phyloP scores from a whole-genome alignment of 2,113 vertebrate species.

The Mirounga angustirostris region DNA sequence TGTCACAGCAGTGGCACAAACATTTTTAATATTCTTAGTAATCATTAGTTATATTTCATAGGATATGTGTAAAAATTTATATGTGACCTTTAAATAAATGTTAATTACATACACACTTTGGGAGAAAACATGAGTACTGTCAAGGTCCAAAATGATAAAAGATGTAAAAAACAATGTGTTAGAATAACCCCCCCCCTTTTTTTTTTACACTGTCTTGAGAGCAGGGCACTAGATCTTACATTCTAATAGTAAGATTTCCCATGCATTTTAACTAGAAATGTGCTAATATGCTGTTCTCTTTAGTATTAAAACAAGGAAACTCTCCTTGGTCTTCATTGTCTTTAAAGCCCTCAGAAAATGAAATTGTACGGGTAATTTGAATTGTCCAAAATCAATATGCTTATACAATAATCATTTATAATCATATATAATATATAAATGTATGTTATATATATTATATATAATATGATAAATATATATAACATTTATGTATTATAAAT shows the following conservation, averaged over 20 bases:
- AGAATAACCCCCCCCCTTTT: background rate
- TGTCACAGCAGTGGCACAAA: background rate
- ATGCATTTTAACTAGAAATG: background rate
- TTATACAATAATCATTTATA: background rate
- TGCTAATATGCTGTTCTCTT: background rate
- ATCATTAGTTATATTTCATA: background rate
- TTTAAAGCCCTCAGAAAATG: background rate
- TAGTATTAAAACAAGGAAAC: background rate
- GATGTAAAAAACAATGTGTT: background rate
- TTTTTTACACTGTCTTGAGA: background rate
- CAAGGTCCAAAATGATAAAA: background rate
- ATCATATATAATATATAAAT: background rate
- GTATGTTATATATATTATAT: background rate
- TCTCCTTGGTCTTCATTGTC: background rate
- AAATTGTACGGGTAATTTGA: background rate
- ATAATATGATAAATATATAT: background rate
- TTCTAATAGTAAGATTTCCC: background rate
- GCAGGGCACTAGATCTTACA: background rate
- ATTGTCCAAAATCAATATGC: background rate
- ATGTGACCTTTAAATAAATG: background rate
- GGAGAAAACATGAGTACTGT: background rate
- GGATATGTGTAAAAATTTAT: background rate
- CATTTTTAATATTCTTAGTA: background rate
- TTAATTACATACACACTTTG: conserved; percentile 12
- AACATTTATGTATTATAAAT: background rate